Percentiles rank a stretch among this genome's conserved stretches.
These are phyloP conservation scores for Pomatostomus ruficeps DNA, from an alignment of 2,113 vertebrate species.

Conservation along the genomic window DNA sequence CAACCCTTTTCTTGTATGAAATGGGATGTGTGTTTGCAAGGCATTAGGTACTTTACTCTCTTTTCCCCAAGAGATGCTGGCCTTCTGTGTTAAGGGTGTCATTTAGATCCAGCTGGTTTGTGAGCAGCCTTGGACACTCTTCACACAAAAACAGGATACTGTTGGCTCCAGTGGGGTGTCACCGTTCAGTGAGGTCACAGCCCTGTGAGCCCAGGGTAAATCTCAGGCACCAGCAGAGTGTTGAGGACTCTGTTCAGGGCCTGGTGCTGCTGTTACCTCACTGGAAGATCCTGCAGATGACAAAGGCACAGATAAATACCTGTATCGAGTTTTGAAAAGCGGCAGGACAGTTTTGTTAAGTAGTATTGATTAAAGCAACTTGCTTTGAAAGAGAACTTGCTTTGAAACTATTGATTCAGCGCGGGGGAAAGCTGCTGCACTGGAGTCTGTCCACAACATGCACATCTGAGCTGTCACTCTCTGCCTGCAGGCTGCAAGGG, in stretches of 20 bases:
- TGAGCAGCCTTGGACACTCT: background rate
- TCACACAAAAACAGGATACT: background rate
- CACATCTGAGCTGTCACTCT: background rate
- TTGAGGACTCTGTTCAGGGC: background rate
- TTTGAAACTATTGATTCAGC: background rate
- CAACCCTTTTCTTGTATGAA: background rate
- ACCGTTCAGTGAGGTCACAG: background rate
- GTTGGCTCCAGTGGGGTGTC: background rate
- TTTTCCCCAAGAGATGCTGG: background rate
- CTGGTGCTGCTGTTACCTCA: background rate
- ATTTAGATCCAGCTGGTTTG: background rate
- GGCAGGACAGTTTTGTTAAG: background rate
- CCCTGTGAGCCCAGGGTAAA: background rate
- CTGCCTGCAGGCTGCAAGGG: background rate
- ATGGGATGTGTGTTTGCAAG: background rate
- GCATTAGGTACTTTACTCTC: background rate
- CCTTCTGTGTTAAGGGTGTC: background rate
- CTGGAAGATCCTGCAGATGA: background rate
- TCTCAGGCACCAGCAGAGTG: background rate
- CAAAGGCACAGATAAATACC: background rate
- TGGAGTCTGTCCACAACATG: background rate
- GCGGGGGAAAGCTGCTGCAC: background rate
- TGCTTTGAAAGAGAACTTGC: background rate
- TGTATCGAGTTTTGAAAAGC: background rate
- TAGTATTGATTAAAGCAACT: background rate